Percentiles rank a stretch among this genome's conserved stretches.
Evolutionary conservation across 2,113 vertebrate species (phyloP).

Genomic region (Mohoua ochrocephala): DNA sequence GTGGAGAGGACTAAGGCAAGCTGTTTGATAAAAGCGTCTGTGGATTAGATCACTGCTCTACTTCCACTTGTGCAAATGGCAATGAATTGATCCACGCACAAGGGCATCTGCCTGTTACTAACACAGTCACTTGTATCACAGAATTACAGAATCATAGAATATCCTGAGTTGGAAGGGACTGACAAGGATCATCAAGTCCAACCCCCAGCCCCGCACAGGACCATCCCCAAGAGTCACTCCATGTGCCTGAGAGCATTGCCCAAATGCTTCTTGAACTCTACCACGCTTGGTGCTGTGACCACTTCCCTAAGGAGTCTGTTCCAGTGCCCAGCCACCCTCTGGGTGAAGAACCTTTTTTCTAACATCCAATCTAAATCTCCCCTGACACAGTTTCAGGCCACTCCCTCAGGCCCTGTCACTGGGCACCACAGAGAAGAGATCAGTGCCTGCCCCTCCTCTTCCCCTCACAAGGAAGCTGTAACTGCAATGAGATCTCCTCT

Average conservation of each 20-base stretch:
- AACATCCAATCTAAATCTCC: neutral
- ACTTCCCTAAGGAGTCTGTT: neutral
- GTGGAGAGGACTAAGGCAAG: neutral
- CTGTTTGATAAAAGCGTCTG: neutral
- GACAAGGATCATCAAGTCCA: neutral
- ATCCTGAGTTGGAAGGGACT: too few species aligned
- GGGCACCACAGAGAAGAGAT: too few species aligned
- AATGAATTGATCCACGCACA: neutral
- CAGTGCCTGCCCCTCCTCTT: neutral
- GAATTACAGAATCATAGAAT: neutral
- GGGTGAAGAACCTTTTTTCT: neutral
- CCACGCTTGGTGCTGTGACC: neutral
- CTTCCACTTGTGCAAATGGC: neutral
- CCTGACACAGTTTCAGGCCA: neutral
- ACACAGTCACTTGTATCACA: neutral
- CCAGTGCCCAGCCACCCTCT: neutral
- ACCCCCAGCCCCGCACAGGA: neutral
- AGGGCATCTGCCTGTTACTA: neutral
- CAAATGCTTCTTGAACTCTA: neutral
- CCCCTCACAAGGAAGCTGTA: accelerated
- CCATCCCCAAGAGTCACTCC: neutral
- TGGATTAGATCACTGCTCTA: neutral
- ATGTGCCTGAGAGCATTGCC: accelerated
- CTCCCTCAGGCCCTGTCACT: accelerated
- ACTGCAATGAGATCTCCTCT: neutral